Conservation (phyloP, 2,113 vertebrate genomes). For the Actenoides lindsayi region DNA sequence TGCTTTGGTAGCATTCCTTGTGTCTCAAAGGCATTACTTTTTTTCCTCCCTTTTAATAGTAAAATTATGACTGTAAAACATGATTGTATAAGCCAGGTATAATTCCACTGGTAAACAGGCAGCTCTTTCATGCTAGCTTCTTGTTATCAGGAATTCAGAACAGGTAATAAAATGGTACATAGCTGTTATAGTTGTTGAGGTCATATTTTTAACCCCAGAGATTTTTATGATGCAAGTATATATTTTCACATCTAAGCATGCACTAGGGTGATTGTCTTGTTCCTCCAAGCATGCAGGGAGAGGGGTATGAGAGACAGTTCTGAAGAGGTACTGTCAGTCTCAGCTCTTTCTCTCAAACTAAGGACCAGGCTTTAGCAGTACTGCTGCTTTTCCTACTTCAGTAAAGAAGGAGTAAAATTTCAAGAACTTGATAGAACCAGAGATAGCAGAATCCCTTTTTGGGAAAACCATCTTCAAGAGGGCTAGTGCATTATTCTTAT, state of each 20-base stretch:
- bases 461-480: not conserved
- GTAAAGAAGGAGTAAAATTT: not conserved
- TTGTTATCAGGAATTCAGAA: not conserved
- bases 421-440: not conserved
- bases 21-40: not conserved
- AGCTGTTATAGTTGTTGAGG: not conserved
- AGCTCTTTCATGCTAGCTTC: not conserved
- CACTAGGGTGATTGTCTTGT: rapidly evolving
- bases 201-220: not conserved
- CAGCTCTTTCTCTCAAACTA: not conserved
- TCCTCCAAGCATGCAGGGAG: not conserved
- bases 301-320: not conserved
- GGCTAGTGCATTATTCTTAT: not conserved
- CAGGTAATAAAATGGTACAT: not conserved
- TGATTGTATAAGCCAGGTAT: not conserved
- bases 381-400: not conserved
- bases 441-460: not conserved
- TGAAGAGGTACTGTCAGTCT: not conserved
- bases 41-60: not conserved
- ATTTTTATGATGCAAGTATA: not conserved
- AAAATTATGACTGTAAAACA: not conserved
- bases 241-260: not conserved
- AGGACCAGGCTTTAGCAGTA: not conserved
- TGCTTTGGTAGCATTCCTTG: not conserved
- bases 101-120: not conserved